A percentile compares a stretch with the other conserved stretches of the same genome.
These are phyloP conservation scores for Agelas oroides DNA, from an alignment of 37 sponge, comb jelly and placozoan species.

Conservation along the genomic window DNA sequence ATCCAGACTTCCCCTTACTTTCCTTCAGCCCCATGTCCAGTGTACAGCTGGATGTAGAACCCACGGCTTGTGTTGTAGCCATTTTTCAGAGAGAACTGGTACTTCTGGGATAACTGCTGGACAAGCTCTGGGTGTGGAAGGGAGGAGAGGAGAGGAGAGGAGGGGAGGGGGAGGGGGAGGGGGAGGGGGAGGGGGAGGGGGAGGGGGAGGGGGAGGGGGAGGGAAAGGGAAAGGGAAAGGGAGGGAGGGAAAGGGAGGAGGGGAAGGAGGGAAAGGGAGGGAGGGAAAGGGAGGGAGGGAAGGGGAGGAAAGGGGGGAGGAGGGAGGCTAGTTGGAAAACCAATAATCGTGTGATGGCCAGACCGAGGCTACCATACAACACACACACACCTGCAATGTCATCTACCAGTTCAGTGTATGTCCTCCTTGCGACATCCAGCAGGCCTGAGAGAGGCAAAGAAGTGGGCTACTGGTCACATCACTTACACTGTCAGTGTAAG, in stretches of 20 bases:
- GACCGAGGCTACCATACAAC: no score
- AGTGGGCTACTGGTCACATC: background rate
- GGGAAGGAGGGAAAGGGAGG: no score
- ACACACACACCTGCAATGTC: slow-evolving; percentile 88
- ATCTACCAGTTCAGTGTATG: slow-evolving; percentile 96
- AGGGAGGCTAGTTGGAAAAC: no score
- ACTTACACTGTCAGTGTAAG: no score
- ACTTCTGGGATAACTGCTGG: slow-evolving; percentile 62
- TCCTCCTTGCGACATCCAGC: slow-evolving; percentile 91
- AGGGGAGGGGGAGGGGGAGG: slow-evolving; percentile 1
- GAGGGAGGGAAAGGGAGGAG: background rate
- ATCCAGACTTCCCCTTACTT: background rate
- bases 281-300: no score
- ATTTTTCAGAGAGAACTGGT: slow-evolving; percentile 82
- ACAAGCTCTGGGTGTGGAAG: slow-evolving; percentile 57
- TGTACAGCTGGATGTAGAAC: slow-evolving; percentile 89
- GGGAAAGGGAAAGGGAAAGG: no score
- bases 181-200: slow-evolving; percentile 20
- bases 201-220: slow-evolving; percentile 18
- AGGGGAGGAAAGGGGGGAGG: no score
- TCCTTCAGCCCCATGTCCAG: slow-evolving; percentile 42
- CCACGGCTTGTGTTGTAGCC: slow-evolving; percentile 86
- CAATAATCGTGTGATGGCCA: no score
- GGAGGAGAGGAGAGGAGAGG: background rate
- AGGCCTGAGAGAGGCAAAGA: slow-evolving; percentile 53